Evolutionary conservation across 2,113 vertebrate genomes (phyloP).

Genomic region (Sphyrna mokarran): DNA sequence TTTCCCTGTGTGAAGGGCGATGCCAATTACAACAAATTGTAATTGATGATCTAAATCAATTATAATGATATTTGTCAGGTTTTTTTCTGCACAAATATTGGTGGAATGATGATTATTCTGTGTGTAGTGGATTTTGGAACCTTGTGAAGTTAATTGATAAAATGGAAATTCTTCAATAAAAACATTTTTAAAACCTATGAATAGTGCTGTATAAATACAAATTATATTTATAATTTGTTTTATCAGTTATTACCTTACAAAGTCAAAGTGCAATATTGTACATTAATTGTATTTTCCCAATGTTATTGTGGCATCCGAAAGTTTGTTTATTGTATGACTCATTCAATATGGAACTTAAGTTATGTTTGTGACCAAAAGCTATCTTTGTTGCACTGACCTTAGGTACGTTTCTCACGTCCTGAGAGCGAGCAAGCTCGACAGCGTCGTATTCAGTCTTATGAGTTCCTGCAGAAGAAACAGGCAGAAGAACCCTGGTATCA

Average conservation of each 20-base stretch:
- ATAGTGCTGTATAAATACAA: not conserved
- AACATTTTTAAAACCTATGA: not conserved
- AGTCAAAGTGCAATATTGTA: not conserved
- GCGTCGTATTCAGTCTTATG: slow-evolving; percentile 85
- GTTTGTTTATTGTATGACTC: not conserved
- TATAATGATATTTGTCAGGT: no score
- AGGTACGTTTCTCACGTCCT: slow-evolving; percentile 90
- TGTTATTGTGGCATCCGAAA: not conserved
- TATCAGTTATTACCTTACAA: not conserved
- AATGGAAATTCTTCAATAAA: no score
- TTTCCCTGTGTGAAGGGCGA: no score
- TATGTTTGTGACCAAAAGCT: not conserved
- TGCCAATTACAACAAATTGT: no score
- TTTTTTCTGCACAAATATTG: no score
- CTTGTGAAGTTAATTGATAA: no score
- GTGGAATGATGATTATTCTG: no score
- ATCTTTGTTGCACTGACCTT: not conserved
- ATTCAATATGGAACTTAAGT: no score
- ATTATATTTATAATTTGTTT: not conserved
- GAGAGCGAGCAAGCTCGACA: slow-evolving; percentile 91
- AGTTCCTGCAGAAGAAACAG: slow-evolving; percentile 94
- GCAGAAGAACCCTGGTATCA: slow-evolving; percentile 92
- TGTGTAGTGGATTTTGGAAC: no score
- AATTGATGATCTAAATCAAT: no score
- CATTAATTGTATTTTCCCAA: not conserved